Base-by-base conservation (phyloP, 2,888 invertebrate genomes). In the Himalopsyche tibetana region DNA sequence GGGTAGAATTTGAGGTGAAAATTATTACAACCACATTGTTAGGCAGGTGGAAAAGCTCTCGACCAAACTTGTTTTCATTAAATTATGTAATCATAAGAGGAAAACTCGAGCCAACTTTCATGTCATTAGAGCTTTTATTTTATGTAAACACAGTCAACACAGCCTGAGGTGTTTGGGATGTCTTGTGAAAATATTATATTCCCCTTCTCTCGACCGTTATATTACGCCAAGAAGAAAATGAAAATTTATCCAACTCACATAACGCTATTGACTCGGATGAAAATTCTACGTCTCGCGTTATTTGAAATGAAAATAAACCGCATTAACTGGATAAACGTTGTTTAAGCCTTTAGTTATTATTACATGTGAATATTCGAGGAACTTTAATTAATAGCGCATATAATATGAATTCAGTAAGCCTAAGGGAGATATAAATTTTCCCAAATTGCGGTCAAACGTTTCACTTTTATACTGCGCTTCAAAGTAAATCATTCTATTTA, bases 41-140 rank as follows among this genome's bases (percentile, higher is more conserved):
- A 63, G n/a, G 63, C 63, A 63, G 63, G 63, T 63, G 63, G 51
- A 63, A 11, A 19, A 28, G n/a, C 63, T 63, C 19, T 63, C 63
- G 19, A 19, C 63, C 28, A n/a, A 63, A 63, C 63, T 63, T 63
- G 63, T 63, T 63, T 63, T 63, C 63, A 63, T 63, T 63, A 63
- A 63, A 63, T 63, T 63, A 63, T 63, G 63, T 63, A 63, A 63
- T 63, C 63, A 63, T 63, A 63, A 63, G 28, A 63, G 63, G 63
- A 63, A 28, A 28, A 15, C 56, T 56, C 56, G n/a, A 45, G 56
- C n/a, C 1, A 56, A 56, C 63, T 63, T 28, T n/a, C 63, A 15
- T 28, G 63, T 63, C 63, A 63, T 63, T 63, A 63, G 63, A 19
- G 19, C 19, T 63, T 63, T 63, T 63, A 63, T 63, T 63, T 63